Percentiles rank a stretch among this genome's conserved stretches.
Evolutionary conservation across 2,797 vertebrate species (phyloP).

Genomic region (Gorsachius magnificus): DNA sequence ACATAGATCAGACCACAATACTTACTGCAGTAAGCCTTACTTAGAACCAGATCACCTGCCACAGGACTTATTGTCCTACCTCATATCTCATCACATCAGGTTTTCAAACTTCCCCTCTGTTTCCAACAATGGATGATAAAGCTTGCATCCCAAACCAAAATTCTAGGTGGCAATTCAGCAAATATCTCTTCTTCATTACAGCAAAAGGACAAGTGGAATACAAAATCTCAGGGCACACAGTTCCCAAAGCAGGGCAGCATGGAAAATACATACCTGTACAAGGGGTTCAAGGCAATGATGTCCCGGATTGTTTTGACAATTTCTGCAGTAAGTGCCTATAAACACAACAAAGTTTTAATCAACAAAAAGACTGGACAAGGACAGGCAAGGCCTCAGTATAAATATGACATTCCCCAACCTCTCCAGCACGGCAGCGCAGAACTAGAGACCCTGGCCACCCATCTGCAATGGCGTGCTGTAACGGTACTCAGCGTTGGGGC

Average conservation of each 20-base stretch:
- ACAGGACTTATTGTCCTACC: background rate
- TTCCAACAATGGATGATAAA: background rate
- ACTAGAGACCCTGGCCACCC: background rate
- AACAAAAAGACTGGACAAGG: background rate
- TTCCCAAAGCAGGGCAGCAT: background rate
- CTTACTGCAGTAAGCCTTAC: background rate
- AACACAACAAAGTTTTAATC: background rate
- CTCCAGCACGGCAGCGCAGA: background rate
- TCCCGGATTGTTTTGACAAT: constrained; percentile 99
- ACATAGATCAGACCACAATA: background rate
- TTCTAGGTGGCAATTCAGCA: background rate
- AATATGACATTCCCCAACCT: background rate
- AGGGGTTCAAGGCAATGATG: constrained; percentile 95
- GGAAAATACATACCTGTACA: constrained; percentile 85
- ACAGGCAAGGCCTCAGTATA: background rate
- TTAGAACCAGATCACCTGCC: background rate
- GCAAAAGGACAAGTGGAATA: background rate
- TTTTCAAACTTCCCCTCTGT: background rate
- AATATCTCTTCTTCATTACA: background rate
- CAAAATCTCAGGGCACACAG: background rate
- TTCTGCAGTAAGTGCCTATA: constrained; percentile 91
- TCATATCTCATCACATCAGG: background rate
- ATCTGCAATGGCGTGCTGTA: too few species aligned
- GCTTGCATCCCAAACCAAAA: background rate
- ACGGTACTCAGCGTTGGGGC: background rate